These are phyloP conservation scores for Eulithis prunata DNA, from an alignment of 2,888 invertebrate genomes.

Conservation along the genomic window DNA sequence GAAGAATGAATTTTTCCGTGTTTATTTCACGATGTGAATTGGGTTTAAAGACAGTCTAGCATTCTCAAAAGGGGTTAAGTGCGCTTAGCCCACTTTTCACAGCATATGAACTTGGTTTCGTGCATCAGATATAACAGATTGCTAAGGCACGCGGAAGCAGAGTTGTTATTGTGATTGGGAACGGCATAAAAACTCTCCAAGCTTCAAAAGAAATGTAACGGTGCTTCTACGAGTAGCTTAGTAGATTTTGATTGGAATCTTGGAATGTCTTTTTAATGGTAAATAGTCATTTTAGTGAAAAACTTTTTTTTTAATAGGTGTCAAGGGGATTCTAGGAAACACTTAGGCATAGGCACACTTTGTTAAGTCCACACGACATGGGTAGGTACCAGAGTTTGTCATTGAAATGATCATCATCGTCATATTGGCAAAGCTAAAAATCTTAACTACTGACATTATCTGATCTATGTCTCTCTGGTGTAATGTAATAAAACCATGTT, in stretches of 20 bases:
- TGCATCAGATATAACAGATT: constrained; percentile 17
- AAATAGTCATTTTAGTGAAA: background rate
- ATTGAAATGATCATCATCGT: too few species aligned
- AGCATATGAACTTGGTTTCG: constrained; percentile 10
- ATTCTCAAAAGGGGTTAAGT: constrained; percentile 7
- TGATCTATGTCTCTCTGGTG: too few species aligned
- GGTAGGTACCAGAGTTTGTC: too few species aligned
- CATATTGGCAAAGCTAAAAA: too few species aligned
- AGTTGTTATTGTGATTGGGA: constrained; percentile 17
- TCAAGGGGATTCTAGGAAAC: too few species aligned
- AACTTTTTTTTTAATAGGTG: too few species aligned
- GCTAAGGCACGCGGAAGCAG: constrained; percentile 14
- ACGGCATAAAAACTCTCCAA: constrained; percentile 18
- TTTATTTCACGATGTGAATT: background rate
- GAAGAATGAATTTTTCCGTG: background rate
- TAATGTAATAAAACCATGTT: too few species aligned
- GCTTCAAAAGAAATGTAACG: constrained; percentile 19
- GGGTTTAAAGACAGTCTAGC: background rate
- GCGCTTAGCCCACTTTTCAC: constrained; percentile 18
- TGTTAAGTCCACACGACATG: too few species aligned
- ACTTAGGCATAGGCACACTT: too few species aligned
- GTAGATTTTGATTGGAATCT: background rate
- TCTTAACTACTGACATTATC: too few species aligned
- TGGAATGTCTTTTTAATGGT: background rate
- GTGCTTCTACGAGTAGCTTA: constrained; percentile 3